Percentiles rank a stretch among this genome's conserved stretches.
Evolutionary conservation across 2,797 vertebrate genomes (phyloP).

Genomic region (Pangasius krempfi): DNA sequence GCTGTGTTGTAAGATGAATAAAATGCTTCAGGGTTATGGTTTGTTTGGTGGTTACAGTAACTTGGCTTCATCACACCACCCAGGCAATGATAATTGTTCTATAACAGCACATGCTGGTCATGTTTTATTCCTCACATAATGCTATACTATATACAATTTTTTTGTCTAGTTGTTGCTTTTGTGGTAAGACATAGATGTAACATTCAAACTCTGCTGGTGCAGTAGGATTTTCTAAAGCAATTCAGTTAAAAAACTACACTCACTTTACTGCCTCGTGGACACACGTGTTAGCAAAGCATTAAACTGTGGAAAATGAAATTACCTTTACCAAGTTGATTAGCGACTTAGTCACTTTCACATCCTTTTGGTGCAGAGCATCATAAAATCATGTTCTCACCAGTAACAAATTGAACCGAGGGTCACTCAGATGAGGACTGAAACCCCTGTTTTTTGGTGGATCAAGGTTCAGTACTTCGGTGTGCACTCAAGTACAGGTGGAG

Average conservation of each 20-base stretch:
- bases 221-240: neutral
- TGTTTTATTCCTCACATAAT: neutral
- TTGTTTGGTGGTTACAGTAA: neutral
- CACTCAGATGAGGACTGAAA: neutral
- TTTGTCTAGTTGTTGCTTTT: neutral
- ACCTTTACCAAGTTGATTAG: neutral
- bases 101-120: neutral
- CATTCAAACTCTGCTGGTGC: neutral
- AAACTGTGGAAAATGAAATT: neutral
- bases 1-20: neutral
- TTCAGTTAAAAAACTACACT: neutral
- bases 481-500: neutral
- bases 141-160: neutral
- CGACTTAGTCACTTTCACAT: neutral
- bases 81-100: neutral
- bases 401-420: neutral
- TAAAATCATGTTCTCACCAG: neutral
- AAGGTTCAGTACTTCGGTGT: neutral
- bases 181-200: neutral
- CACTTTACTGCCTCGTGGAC: neutral
- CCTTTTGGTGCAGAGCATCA: no score
- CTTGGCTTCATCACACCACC: no score
- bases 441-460: neutral
- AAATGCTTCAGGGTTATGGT: neutral
- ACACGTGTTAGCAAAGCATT: neutral